Evolutionary conservation across 2,888 invertebrate species (phyloP), one percentile per base, ranked within the genome.

Genomic region (Caenorhabditis drosophilae): DNA sequence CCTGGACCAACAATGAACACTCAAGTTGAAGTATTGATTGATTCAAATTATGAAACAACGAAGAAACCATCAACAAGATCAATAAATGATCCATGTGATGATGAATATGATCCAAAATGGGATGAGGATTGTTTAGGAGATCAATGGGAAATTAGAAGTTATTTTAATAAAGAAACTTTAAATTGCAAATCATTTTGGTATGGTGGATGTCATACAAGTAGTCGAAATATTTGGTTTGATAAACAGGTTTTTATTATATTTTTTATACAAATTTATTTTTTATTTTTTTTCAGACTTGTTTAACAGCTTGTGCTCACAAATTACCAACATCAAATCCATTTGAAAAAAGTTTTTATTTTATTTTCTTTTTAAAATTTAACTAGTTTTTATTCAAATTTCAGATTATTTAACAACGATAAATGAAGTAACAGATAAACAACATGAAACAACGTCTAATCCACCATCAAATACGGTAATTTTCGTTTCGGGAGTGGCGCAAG

Each of bases 181-280:
- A 15, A 47, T 4, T 72, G 71, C 34, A 72, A 72, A 27, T 47
- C 56, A 25, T 75, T 77, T 52, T 75, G 71, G 72, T 77, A 70
- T 49, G 77, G 75, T 34, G 75, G 75, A 42, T 77, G 77, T 46
- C 53, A 53, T 4, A 67, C 72, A 12, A 59, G 57, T 18, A 69
- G 69, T 22, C 45, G 70, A 16, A 77, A 77, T 47, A 60, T 75
- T 4, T 72, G 71, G 71, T 64, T 59, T 44, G 68, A 72, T 38
- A 31, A 31, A 31, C 6, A 12, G 6, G 31, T 36, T 36, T 9
- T n/a, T 4, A 12, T 36, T 36, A 36, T n/a, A n/a, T 36, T 9
- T 36, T n/a, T 12, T 12, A 36, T 36, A 4, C 36, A n/a, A 36
- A 15, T 36, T 4, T 36, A 36, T 4, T 36, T n/a, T 38, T 38